Base-by-base conservation (phyloP, 2,113 vertebrate genomes). In the Scopus umbretta region DNA sequence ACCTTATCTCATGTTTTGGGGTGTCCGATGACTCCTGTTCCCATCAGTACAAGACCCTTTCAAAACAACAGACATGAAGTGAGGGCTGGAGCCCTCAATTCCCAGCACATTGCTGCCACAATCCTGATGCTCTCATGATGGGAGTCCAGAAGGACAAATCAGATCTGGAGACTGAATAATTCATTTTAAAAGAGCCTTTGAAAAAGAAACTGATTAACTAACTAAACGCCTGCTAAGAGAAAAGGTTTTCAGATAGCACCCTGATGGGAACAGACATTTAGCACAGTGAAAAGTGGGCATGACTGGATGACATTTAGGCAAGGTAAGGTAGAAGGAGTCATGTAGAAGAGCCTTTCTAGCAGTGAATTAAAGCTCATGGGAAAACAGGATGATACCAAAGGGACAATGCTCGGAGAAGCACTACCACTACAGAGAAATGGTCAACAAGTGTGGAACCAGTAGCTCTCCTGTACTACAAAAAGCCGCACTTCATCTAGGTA, bases 11-110 rank as follows among this genome's bases (percentile, higher is more conserved):
- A 16, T 18, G 22, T 27, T 67, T 89, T 22, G 3, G 29, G 16
- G 13, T 22, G 7, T 36, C 32, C 36, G 19, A 47, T 0, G 0
- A 62, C 27, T 45, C 13, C 9, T 40, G 18, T 9, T 47, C 13
- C 42, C 36, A 25, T 12, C 36, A 52, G 61, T 21, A 67, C 29
- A n/a, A 55, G 29, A 72, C 11, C 19, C 30, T 70, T 85, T 55
- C 50, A 63, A 92, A 55, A 36, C 16, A 32, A 36, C 19, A 36
- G 34, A 29, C 7, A 45, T 16, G 25, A 55, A 40, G 14, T 4
- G 29, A 62, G 6, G 23, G 18, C 18, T 25, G 15, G 27, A 66
- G n/a, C 40, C 14, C 12, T 38, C 38, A 26, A 5, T 21, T 63
- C 16, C 27, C 42, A 61, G 36, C n/a, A 45, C 21, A 32, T 21